Conservation (phyloP, 2,797 vertebrate species). For the Echeneis naucrates region DNA sequence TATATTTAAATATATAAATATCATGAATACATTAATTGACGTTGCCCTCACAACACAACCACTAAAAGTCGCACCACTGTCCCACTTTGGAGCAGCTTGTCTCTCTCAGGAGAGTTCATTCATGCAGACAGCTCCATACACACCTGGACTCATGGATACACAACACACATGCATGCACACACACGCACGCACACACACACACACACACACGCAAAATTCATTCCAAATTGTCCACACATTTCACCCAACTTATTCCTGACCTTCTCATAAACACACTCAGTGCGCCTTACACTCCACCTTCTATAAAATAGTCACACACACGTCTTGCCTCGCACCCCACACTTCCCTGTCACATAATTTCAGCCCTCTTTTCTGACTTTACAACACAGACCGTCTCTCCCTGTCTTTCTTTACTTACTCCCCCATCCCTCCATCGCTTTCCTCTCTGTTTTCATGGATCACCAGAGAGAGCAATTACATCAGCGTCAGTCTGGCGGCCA, state of each 20-base stretch:
- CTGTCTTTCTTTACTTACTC: constrained; percentile 41
- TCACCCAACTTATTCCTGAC: constrained; percentile 58
- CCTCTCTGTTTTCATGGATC: constrained; percentile 81
- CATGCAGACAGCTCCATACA: constrained; percentile 18
- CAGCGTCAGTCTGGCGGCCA: constrained; percentile 78
- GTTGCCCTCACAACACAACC: constrained; percentile 66
- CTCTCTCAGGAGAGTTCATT: constrained; percentile 59
- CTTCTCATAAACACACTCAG: constrained; percentile 63
- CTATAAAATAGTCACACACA: constrained; percentile 61
- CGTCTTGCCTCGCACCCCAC: constrained; percentile 44
- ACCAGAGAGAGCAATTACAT: constrained; percentile 82
- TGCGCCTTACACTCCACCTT: constrained; percentile 58
- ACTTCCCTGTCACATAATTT: constrained; percentile 55
- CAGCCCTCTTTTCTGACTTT: constrained; percentile 48
- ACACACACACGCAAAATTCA: constrained; percentile 33
- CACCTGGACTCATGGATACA: constrained; percentile 46
- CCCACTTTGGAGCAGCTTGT: constrained; percentile 48
- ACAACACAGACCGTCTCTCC: constrained; percentile 40
- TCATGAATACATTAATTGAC: constrained; percentile 86
- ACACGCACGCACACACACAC: constrained; percentile 14
- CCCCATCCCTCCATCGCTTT: constrained; percentile 43
- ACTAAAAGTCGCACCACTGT: constrained; percentile 65
- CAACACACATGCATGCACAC: not conserved
- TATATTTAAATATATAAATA: constrained; percentile 90
- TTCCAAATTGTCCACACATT: constrained; percentile 27